Conservation (phyloP, 2,113 vertebrate genomes). For the Corydoras sp. region DNA sequence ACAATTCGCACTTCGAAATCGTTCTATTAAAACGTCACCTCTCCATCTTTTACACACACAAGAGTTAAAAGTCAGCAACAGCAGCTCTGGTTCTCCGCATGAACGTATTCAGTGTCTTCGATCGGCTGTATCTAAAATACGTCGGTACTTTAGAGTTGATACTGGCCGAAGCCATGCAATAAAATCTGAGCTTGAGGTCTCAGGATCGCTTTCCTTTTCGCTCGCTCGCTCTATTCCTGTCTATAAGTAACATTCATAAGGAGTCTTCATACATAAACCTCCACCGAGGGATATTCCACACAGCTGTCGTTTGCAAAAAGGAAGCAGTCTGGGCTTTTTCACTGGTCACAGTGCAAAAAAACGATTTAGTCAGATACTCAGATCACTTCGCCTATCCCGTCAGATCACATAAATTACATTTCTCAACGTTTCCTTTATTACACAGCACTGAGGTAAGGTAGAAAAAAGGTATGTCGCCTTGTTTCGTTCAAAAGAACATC, state of each 20-base stretch:
- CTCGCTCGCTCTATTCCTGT: slow-evolving; percentile 75
- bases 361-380: slow-evolving; percentile 76
- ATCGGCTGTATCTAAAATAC: slow-evolving; percentile 89
- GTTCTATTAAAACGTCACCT: slow-evolving; percentile 66
- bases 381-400: slow-evolving; percentile 72
- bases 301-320: slow-evolving; percentile 97
- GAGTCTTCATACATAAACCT: slow-evolving; percentile 84
- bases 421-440: slow-evolving; percentile 80
- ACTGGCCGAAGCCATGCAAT: slow-evolving; percentile 77
- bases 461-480: slow-evolving; percentile 75
- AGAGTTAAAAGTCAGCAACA: slow-evolving; percentile 70
- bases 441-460: slow-evolving; percentile 96
- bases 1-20: slow-evolving; percentile 49
- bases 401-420: slow-evolving; percentile 75
- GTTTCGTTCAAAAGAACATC: slow-evolving; percentile 68
- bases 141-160: slow-evolving; percentile 80
- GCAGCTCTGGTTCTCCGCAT: slow-evolving; percentile 67
- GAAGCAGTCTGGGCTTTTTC: slow-evolving; percentile 88
- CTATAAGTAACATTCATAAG: slow-evolving; percentile 64
- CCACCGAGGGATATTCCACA: slow-evolving; percentile 82
- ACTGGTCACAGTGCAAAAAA: slow-evolving; percentile 97
- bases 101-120: slow-evolving; percentile 90
- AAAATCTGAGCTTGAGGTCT: slow-evolving; percentile 78
- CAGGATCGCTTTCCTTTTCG: slow-evolving; percentile 74
- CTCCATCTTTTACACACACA: slow-evolving; percentile 70